Conservation (phyloP, 1,140 invertebrate species). For the Microplitis demolitor region DNA sequence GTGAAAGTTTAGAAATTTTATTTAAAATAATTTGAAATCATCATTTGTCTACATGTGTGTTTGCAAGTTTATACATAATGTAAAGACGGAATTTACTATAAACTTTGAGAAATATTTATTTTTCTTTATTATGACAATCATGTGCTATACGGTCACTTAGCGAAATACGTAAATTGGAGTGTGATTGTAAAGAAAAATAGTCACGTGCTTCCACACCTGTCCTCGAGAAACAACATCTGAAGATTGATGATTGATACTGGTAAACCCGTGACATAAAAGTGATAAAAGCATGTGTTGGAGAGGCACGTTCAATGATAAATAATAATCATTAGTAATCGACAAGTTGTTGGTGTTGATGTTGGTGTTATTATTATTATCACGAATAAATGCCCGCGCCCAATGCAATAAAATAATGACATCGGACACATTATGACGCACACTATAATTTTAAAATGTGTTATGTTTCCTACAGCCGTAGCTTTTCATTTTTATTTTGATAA, state of each 20-base stretch:
- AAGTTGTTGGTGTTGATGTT: neutral
- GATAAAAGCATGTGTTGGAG: conserved; percentile 14
- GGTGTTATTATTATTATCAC: neutral
- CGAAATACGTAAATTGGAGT: conserved; percentile 3
- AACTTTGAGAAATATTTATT: neutral
- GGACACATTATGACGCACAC: neutral
- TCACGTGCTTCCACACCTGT: conserved; percentile 18
- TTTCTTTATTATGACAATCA: neutral
- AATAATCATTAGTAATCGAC: neutral
- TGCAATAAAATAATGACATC: neutral
- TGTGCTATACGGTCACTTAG: neutral
- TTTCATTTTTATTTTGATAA: no score
- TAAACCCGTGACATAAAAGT: conserved; percentile 22
- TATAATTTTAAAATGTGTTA: neutral
- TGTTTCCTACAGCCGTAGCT: neutral
- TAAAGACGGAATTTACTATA: no score
- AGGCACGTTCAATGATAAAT: conserved; percentile 24
- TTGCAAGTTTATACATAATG: no score
- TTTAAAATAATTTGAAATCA: no score
- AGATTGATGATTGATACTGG: neutral
- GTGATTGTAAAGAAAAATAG: neutral
- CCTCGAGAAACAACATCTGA: neutral
- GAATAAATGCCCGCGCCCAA: neutral
- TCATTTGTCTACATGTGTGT: no score
- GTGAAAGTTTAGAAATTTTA: no score